Conservation (phyloP, 2,113 vertebrate genomes). For the Takifugu flavidus region DNA sequence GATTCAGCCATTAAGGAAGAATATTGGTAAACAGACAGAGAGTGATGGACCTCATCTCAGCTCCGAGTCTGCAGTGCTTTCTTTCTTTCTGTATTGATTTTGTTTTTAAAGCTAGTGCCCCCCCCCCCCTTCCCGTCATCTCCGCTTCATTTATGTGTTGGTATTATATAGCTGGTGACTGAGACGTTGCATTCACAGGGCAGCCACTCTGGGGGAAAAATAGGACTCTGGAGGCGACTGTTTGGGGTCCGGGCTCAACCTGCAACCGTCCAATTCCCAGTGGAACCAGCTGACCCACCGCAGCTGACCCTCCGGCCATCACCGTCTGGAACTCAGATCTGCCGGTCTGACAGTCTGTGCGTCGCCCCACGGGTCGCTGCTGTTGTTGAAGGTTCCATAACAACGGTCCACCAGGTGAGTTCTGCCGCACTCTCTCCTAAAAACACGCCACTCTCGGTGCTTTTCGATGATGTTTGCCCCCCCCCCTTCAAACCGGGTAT, state of each 20-base stretch:
- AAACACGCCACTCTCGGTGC: not conserved
- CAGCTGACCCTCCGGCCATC: not conserved
- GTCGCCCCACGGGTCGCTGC: no score
- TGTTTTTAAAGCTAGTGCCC: conserved; percentile 3
- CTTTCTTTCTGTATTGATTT: conserved; percentile 24
- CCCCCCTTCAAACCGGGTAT: not conserved
- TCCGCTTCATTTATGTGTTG: not conserved
- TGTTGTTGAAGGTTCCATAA: no score
- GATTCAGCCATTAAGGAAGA: no score
- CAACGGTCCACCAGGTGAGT: no score
- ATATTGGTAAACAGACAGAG: no score
- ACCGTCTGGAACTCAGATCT: not conserved
- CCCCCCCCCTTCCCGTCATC: not conserved
- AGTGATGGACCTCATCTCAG: not conserved
- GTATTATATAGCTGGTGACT: not conserved
- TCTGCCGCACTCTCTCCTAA: not conserved
- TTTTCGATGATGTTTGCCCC: not conserved
- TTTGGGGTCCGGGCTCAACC: conserved; percentile 1
- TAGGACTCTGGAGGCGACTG: not conserved
- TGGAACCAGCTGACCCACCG: not conserved
- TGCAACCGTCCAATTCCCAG: not conserved
- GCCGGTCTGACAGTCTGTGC: no score
- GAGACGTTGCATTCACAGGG: not conserved
- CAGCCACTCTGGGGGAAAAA: not conserved
- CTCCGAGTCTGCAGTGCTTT: conserved; percentile 9